Conservation (phyloP, 2,888 invertebrate species). For the Blastobasis lacticolella region DNA sequence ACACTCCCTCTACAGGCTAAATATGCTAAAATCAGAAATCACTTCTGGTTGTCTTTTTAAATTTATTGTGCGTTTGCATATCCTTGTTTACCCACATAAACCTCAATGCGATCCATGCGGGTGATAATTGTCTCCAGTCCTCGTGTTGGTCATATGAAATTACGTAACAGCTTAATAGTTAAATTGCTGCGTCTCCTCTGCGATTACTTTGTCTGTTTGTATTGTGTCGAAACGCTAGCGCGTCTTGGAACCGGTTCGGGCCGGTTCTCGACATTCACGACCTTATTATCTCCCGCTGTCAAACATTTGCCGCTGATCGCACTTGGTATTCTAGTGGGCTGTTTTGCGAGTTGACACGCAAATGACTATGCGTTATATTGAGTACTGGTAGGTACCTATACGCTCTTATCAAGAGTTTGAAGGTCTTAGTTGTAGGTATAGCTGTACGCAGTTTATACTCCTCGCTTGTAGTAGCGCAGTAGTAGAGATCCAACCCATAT, state of each 20-base stretch:
- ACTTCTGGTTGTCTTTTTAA: not conserved
- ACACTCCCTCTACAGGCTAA: not conserved
- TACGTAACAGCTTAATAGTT: slow-evolving; percentile 15
- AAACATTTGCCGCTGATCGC: slow-evolving; percentile 26
- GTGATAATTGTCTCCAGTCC: not conserved
- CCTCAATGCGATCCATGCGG: too few relatives aligned
- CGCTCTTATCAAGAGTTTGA: slow-evolving; percentile 33
- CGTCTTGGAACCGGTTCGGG: slow-evolving; percentile 33
- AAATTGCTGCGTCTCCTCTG: slow-evolving; percentile 12
- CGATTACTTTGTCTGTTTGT: slow-evolving; percentile 20
- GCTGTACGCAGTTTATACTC: too few relatives aligned
- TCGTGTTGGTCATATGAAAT: slow-evolving; percentile 7
- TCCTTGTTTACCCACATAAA: too few relatives aligned
- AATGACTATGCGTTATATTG: slow-evolving; percentile 11
- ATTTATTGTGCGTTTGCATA: not conserved
- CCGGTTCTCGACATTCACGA: slow-evolving; percentile 34
- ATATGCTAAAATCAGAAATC: too few relatives aligned
- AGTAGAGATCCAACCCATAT: too few relatives aligned
- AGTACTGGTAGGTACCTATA: slow-evolving; percentile 1
- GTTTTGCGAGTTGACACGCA: slow-evolving; percentile 16
- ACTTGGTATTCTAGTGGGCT: slow-evolving; percentile 16
- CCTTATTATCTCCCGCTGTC: slow-evolving; percentile 38
- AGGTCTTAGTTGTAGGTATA: slow-evolving; percentile 17
- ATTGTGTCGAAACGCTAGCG: slow-evolving; percentile 28
- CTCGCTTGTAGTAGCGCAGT: too few relatives aligned